phyloP scores from a whole-genome alignment of 2,888 invertebrate species.

The Crepidodera aurea region DNA sequence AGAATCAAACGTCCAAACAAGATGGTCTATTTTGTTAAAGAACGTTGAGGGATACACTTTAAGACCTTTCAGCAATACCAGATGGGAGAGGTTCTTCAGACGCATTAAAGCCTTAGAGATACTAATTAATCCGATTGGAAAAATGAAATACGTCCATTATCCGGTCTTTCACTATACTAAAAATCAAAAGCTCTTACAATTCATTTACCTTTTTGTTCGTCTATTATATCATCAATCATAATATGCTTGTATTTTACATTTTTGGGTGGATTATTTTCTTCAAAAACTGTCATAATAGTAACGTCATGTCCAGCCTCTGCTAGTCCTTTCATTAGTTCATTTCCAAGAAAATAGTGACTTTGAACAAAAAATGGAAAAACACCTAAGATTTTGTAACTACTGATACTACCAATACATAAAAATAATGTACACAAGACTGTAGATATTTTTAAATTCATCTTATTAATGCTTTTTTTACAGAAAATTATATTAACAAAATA shows the following conservation, averaged over 20 bases:
- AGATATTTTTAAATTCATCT: no score
- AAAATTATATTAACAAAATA: no score
- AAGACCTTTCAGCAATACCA: no score
- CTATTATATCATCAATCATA: slow-evolving; percentile 1
- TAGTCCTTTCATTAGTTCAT: slow-evolving; percentile 22
- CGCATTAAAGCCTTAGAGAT: no score
- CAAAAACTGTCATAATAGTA: slow-evolving; percentile 16
- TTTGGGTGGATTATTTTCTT: slow-evolving; percentile 29
- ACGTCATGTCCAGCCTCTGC: slow-evolving; percentile 26
- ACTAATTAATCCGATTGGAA: no score
- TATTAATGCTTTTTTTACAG: no score
- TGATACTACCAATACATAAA: background rate
- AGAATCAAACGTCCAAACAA: no score
- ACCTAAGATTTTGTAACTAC: slow-evolving; percentile 13
- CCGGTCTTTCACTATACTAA: no score
- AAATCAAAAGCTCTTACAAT: background rate
- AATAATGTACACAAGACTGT: background rate
- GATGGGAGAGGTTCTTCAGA: no score
- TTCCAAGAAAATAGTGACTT: slow-evolving; percentile 24
- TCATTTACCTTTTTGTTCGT: slow-evolving; percentile 12
- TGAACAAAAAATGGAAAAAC: slow-evolving; percentile 19
- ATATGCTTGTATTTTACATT: slow-evolving; percentile 34
- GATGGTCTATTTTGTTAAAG: no score
- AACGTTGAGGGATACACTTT: no score
- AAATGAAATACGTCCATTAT: no score